phyloP scores from a whole-genome alignment of 2,797 vertebrate species.

The Alca torda region DNA sequence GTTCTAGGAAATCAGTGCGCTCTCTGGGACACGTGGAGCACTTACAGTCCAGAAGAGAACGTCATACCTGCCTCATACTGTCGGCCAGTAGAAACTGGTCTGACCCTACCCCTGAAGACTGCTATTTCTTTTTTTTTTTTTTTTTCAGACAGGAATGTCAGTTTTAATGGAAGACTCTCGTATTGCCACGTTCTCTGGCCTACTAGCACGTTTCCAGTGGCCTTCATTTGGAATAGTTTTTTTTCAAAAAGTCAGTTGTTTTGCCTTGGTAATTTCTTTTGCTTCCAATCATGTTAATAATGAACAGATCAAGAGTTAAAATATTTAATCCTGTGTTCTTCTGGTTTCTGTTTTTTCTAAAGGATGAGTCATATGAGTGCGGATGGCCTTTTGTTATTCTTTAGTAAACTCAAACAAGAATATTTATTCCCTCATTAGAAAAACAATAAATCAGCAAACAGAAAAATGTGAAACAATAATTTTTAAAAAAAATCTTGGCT shows the following conservation, averaged over 20 bases:
- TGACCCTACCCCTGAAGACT: neutral
- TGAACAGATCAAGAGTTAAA: slow-evolving; percentile 38
- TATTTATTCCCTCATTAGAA: slow-evolving; percentile 18
- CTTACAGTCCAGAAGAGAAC: neutral
- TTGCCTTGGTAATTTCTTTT: neutral
- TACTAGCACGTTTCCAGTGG: neutral
- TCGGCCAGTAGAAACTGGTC: neutral
- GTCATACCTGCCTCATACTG: neutral
- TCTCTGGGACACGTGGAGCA: neutral
- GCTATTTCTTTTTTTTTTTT: neutral
- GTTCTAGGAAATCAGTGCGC: neutral
- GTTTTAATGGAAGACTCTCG: neutral
- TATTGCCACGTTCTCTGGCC: neutral
- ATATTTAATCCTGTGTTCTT: neutral
- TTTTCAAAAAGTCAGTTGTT: neutral
- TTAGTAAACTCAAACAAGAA: slow-evolving; percentile 28
- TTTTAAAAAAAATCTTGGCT: neutral
- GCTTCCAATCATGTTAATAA: neutral
- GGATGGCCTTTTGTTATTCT: slow-evolving; percentile 26
- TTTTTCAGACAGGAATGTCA: neutral
- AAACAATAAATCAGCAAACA: slow-evolving; percentile 19
- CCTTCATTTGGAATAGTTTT: neutral
- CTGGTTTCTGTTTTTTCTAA: slow-evolving; percentile 22
- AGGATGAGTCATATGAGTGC: neutral
- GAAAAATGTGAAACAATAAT: neutral